Base-by-base conservation (phyloP, 2,797 vertebrate genomes). In the Chelon labrosus region DNA sequence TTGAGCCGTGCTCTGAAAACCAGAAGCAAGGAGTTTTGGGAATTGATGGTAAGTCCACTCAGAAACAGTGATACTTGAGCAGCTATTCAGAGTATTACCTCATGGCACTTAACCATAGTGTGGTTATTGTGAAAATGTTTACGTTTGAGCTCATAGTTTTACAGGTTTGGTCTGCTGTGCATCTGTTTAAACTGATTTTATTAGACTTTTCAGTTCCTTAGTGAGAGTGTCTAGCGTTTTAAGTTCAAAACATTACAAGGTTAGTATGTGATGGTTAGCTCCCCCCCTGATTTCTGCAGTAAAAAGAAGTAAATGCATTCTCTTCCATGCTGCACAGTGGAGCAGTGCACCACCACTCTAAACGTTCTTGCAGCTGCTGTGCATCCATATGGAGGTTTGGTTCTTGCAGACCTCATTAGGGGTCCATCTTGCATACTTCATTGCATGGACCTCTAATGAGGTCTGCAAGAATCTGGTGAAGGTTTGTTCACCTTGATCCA, bases 1-100 rank as follows among this genome's bases (percentile, higher is more conserved):
- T 99, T 82, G 98, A 99, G 89, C 98, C 98, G 0, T 99, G 97
- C 87, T 92, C 91, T 0, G 96, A 98, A 69, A 99, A 98, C 93
- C 96, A 95, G 92, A 94, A 95, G 47, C 94, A 96, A 19, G 95
- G 91, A 2, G 94, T 96, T 61, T 84, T 99, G 82, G 98, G 98
- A 16, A 99, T 99, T 14, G 98, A 99, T 10, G 98, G 98, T 99
- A 90, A 92, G 95, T 70, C 68, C 25, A 50, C 57, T 53, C 0
- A 19, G 0, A 13, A 35, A 6, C 10, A 31, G 39, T 64, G 19
- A 49, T 49, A 5, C 47, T 4, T 47, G 3, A n/a, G 2, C 41
- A 10, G 52, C 25, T 35, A 13, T 59, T 58, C 6, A 47, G 38
- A 54, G 1, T 39, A 10, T 46, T 11, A 3, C 16, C 6, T 6